phyloP scores from a whole-genome alignment of 1,140 invertebrate species.

The Archivesica marissinica region DNA sequence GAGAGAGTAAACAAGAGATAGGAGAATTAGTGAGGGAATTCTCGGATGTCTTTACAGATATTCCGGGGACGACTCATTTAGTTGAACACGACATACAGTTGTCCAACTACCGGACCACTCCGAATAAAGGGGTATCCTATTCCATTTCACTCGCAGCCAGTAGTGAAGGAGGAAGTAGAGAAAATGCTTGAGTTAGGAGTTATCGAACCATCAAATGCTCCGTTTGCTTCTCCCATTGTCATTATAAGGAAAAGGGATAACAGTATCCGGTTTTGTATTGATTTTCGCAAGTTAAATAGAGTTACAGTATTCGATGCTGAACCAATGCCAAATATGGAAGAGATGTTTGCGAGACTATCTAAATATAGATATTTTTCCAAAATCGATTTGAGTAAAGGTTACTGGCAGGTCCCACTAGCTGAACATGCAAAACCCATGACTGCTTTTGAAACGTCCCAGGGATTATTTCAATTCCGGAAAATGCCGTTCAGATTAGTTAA shows the following conservation, averaged over 20 bases:
- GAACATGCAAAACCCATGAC: no score
- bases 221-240: conserved; percentile 59
- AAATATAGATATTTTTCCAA: conserved; percentile 81
- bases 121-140: conserved; percentile 44
- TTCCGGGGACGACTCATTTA: no score
- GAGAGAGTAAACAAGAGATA: no score
- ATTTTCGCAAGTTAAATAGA: no score
- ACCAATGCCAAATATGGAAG: conserved; percentile 71
- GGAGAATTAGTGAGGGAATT: no score
- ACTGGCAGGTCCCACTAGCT: no score
- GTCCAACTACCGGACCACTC: conserved; percentile 24
- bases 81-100: not conserved
- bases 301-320: conserved; percentile 68
- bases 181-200: conserved; percentile 65
- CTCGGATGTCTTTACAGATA: no score
- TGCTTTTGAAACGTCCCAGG: no score
- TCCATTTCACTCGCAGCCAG: conserved; percentile 52
- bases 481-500: no score
- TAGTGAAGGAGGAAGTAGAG: conserved; percentile 54
- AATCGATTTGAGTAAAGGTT: conserved; percentile 64
- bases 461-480: no score
- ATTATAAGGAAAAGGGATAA: conserved; percentile 85
- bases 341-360: conserved; percentile 59
- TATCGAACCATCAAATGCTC: no score
- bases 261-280: conserved; percentile 83